A percentile compares a stretch with the other conserved stretches of the same genome.
phyloP scores from a whole-genome alignment of 1,140 invertebrate genomes.

The Bombus haemorrhoidalis region DNA sequence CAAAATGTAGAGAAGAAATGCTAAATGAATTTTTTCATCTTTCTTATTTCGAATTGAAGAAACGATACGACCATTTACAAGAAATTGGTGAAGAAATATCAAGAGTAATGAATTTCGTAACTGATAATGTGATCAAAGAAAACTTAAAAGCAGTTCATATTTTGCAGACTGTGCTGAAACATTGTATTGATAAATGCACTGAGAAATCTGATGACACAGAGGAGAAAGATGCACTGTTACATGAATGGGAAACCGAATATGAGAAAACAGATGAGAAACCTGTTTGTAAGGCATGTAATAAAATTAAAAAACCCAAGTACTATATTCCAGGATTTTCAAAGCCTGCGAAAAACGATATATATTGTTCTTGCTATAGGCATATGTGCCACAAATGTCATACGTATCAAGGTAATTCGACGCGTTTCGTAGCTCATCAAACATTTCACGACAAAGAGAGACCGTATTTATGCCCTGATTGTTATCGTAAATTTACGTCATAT shows the following conservation, averaged over 20 bases:
- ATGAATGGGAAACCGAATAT: slow-evolving; percentile 50
- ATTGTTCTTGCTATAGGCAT: slow-evolving; percentile 75
- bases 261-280: neutral
- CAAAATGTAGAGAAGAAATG: slow-evolving; percentile 65
- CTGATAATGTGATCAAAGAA: slow-evolving; percentile 42
- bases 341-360: slow-evolving; percentile 57
- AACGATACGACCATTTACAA: slow-evolving; percentile 65
- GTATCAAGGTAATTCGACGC: slow-evolving; percentile 67
- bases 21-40: slow-evolving; percentile 62
- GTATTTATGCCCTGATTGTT: slow-evolving; percentile 75
- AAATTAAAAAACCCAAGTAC: slow-evolving; percentile 64
- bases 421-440: slow-evolving; percentile 72
- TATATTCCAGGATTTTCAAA: slow-evolving; percentile 76
- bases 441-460: slow-evolving; percentile 71
- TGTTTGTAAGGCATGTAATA: slow-evolving; percentile 67
- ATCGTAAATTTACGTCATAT: slow-evolving; percentile 55
- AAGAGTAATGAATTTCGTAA: slow-evolving; percentile 47
- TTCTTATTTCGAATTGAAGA: slow-evolving; percentile 50
- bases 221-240: slow-evolving; percentile 3
- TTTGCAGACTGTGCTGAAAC: slow-evolving; percentile 54
- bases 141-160: slow-evolving; percentile 60
- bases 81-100: slow-evolving; percentile 51
- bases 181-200: slow-evolving; percentile 29
- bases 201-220: slow-evolving; percentile 36
- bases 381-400: slow-evolving; percentile 74